phyloP scores from a whole-genome alignment of 2,797 vertebrate species.

The Xyrichtys novacula region DNA sequence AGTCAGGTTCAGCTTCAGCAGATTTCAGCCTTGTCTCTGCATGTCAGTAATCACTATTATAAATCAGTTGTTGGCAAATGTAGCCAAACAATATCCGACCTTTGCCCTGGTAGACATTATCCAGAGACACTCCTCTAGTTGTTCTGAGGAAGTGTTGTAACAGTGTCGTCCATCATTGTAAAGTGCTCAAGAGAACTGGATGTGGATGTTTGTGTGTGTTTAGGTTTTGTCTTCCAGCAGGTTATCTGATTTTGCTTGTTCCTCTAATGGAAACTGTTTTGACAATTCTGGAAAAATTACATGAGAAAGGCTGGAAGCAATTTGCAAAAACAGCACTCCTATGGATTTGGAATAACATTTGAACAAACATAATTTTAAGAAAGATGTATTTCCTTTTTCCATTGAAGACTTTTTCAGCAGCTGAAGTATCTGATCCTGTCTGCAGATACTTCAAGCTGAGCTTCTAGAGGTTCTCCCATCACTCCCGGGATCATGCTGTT shows the following conservation, averaged over 20 bases:
- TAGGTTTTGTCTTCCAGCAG: constrained; percentile 16
- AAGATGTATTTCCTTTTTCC: too few relatives aligned
- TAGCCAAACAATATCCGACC: constrained; percentile 54
- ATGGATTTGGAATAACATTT: too few relatives aligned
- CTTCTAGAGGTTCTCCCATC: too few relatives aligned
- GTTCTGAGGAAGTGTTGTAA: constrained; percentile 56
- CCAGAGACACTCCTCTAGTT: constrained; percentile 56
- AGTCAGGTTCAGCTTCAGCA: constrained; percentile 11
- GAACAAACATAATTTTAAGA: too few relatives aligned
- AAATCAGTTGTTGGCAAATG: constrained; percentile 62
- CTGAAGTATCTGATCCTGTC: too few relatives aligned
- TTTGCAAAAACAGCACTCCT: too few relatives aligned
- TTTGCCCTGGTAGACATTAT: constrained; percentile 56
- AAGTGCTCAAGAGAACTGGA: constrained; percentile 44
- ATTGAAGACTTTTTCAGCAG: too few relatives aligned
- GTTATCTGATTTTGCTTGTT: constrained; percentile 23
- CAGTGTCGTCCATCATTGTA: constrained; percentile 53
- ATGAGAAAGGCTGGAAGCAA: too few relatives aligned
- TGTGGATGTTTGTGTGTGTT: constrained; percentile 6
- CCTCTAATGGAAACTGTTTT: too few relatives aligned
- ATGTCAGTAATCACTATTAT: constrained; percentile 37
- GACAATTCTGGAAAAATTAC: too few relatives aligned
- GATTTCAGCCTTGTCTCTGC: constrained; percentile 32
- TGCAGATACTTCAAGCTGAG: too few relatives aligned
- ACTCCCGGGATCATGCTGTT: too few relatives aligned